Evolutionary conservation across 2,797 vertebrate genomes (phyloP), one percentile per base, ranked within the genome.

Genomic region (Enteromius treurensis): DNA sequence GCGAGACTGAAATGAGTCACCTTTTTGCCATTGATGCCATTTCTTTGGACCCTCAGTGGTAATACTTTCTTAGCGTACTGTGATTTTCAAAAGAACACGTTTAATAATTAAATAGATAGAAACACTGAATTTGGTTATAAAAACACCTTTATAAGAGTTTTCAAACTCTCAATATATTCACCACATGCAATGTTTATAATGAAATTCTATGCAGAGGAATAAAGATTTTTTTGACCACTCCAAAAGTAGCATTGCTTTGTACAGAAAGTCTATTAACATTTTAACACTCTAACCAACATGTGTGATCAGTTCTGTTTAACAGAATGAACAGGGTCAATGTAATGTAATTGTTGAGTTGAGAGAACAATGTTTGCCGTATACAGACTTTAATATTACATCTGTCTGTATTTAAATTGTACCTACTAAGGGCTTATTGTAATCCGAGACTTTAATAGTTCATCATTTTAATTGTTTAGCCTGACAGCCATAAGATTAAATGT

Each of bases 401-500:
- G 42, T 70, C 23, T 17, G 23, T 23, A 6, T 47, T 45, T 47
- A 26, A 60, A 47, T 53, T 53, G 10, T 5, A 32, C 29, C 15
- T 11, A 17, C 15, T 62, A 62, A 77, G 23, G 14, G 15, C 26
- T 73, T 62, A 42, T 23, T 26, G 23, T 62, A n/a, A 58, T 40
- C 58, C 4, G 7, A 23, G 15, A 26, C 32, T 83, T 77, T 47
- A 69, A 69, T 42, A 69, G 55, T 80, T 75, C 7, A 75, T 75
- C 34, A 32, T 79, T 77, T 26, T 85, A 77, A 81, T 77, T 77
- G 40, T 58, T 77, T 21, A 19, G 40, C 42, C 21, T 34, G 40
- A 77, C 53, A 51, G 47, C 29, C 49, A 14, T 58, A 60, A 80
- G 45, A 73, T 76, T 55, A 26, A 14, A 68, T 40, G 29, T n/a